Percentiles rank a stretch among this genome's conserved stretches.
phyloP scores from a whole-genome alignment of 1,140 invertebrate genomes.

The Macrosteles quadrilineatus region DNA sequence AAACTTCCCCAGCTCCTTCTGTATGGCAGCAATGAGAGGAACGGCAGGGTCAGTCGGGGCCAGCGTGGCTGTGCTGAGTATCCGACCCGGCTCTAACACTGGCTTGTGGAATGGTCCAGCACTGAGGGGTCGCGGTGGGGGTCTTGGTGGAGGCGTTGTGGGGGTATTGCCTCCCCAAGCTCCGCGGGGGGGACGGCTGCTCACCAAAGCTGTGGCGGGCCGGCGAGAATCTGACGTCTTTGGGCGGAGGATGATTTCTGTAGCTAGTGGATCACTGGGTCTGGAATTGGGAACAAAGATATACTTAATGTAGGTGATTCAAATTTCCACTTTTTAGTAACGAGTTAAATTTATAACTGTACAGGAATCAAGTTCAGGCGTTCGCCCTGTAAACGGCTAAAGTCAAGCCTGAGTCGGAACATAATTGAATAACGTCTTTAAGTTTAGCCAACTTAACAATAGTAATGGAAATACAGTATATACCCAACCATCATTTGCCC shows the following conservation, averaged over 20 bases:
- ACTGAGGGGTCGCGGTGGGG: constrained; percentile 54
- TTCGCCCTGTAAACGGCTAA: too few relatives aligned
- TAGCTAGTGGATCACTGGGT: constrained; percentile 37
- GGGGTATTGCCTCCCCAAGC: constrained; percentile 55
- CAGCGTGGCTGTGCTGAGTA: constrained; percentile 54
- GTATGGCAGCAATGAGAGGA: constrained; percentile 64
- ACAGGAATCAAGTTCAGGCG: too few relatives aligned
- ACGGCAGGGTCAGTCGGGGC: constrained; percentile 59
- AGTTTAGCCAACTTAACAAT: too few relatives aligned
- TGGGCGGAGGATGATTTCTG: constrained; percentile 46
- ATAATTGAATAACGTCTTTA: too few relatives aligned
- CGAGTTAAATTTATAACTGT: too few relatives aligned
- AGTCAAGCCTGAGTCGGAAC: too few relatives aligned
- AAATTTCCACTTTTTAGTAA: too few relatives aligned
- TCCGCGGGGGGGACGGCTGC: constrained; percentile 46
- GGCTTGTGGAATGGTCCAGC: constrained; percentile 62
- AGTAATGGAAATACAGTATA: too few relatives aligned
- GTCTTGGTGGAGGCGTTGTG: constrained; percentile 43
- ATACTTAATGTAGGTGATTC: too few relatives aligned
- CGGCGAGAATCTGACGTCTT: constrained; percentile 49
- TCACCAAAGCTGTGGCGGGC: constrained; percentile 39
- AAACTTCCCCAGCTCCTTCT: constrained; percentile 59
- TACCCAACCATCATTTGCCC: too few relatives aligned
- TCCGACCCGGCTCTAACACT: constrained; percentile 52
- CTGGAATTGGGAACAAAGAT: constrained; percentile 35